phyloP scores from a whole-genome alignment of 1,140 invertebrate genomes.

The Ceratina japonica region DNA sequence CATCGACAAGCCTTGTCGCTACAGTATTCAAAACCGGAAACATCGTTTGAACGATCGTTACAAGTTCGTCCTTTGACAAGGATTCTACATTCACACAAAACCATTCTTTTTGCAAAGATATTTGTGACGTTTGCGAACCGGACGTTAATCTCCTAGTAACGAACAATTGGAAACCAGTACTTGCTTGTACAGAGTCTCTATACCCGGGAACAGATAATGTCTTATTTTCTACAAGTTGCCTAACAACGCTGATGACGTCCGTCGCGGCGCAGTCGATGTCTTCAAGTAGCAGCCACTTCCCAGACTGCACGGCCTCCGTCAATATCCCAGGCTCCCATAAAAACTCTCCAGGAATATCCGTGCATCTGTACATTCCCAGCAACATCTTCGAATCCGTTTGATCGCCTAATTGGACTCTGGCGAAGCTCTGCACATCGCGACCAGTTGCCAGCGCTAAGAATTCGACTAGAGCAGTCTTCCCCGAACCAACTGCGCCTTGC shows the following conservation, averaged over 20 bases:
- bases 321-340: constrained; percentile 96
- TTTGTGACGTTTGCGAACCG: constrained; percentile 84
- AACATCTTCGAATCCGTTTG: constrained; percentile 98
- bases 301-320: constrained; percentile 91
- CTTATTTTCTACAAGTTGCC: constrained; percentile 91
- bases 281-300: constrained; percentile 96
- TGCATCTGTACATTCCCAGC: constrained; percentile 96
- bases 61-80: constrained; percentile 86
- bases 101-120: constrained; percentile 90
- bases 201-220: constrained; percentile 92
- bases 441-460: constrained; percentile 91
- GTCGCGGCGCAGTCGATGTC: constrained; percentile 96
- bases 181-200: constrained; percentile 87
- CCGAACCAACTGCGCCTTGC: constrained; percentile 94
- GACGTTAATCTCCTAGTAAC: constrained; percentile 88
- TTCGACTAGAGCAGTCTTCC: constrained; percentile 95
- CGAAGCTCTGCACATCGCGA: constrained; percentile 80
- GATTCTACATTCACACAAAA: constrained; percentile 90
- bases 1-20: constrained; percentile 88
- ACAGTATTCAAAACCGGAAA: constrained; percentile 89
- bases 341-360: constrained; percentile 98
- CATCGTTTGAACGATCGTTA: constrained; percentile 83
- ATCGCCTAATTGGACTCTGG: constrained; percentile 96
- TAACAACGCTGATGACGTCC: constrained; percentile 94
- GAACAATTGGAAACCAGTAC: constrained; percentile 94